phyloP scores from a whole-genome alignment of 1,140 invertebrate genomes.

The Maconellicoccus hirsutus region DNA sequence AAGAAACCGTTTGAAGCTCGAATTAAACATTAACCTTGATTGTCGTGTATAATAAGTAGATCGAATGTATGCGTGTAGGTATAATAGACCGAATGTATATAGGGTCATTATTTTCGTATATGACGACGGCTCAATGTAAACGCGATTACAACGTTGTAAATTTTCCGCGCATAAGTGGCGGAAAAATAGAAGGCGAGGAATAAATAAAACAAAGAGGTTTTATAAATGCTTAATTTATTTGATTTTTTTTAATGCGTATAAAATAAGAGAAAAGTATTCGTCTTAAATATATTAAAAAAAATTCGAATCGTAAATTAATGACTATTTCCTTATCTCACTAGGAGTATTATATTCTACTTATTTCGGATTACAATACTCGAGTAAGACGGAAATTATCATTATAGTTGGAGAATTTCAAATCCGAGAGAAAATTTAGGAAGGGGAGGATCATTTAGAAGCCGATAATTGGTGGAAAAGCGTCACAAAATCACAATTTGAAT shows the following conservation, averaged over 20 bases:
- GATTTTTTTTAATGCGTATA: not conserved
- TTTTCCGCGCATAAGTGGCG: not conserved
- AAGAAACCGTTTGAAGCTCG: no score
- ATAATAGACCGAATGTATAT: no score
- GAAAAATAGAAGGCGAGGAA: no score
- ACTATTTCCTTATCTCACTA: not conserved
- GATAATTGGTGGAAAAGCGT: not conserved
- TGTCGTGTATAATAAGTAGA: no score
- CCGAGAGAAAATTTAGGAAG: no score
- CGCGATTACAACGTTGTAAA: not conserved
- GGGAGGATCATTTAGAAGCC: not conserved
- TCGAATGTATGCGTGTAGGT: no score
- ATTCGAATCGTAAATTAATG: not conserved
- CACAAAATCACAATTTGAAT: not conserved
- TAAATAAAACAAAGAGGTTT: not conserved
- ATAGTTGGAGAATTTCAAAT: not conserved
- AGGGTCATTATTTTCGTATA: not conserved
- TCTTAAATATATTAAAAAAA: not conserved
- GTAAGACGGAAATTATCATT: slow-evolving; percentile 1
- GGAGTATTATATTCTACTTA: not conserved
- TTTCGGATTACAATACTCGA: not conserved
- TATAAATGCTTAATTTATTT: not conserved
- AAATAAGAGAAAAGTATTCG: not conserved
- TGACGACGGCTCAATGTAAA: not conserved
- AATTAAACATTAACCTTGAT: no score